These are phyloP conservation scores for Drosophila cognata DNA, from an alignment of 2,888 invertebrate genomes.

Conservation along the genomic window DNA sequence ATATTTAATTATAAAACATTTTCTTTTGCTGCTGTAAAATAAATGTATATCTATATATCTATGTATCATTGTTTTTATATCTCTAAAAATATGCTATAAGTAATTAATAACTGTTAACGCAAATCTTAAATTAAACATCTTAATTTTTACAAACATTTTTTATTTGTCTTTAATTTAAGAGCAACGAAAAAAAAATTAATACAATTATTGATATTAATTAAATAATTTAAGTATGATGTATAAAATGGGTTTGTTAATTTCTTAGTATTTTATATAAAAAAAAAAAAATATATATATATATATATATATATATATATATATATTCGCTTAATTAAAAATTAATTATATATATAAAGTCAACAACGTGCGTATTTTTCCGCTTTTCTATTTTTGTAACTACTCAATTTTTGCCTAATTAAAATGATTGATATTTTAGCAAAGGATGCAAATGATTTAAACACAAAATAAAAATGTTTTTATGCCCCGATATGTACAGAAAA, in stretches of 20 bases:
- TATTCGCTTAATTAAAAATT: slow-evolving; percentile 8
- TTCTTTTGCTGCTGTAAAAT: slow-evolving; percentile 1
- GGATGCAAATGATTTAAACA: neutral
- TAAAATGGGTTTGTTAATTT: slow-evolving; percentile 25
- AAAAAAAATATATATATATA: neutral
- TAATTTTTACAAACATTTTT: slow-evolving; percentile 2
- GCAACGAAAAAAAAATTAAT: neutral
- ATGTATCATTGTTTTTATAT: neutral
- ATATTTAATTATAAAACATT: neutral
- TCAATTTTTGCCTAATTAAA: slow-evolving; percentile 3
- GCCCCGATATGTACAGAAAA: neutral
- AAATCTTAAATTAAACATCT: neutral
- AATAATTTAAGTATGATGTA: slow-evolving; percentile 7
- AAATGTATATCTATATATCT: slow-evolving; percentile 3
- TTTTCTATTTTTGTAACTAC: neutral
- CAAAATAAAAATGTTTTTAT: neutral
- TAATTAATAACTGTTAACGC: neutral
- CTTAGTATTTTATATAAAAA: neutral
- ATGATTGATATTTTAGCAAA: slow-evolving; percentile 3
- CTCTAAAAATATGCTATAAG: neutral
- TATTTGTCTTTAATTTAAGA: neutral
- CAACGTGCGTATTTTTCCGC: neutral
- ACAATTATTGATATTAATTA: neutral
- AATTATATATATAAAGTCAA: slow-evolving; percentile 6
- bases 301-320: slow-evolving; percentile 7